Conservation (phyloP, 1,140 invertebrate species). For the Cephus cinctus region DNA sequence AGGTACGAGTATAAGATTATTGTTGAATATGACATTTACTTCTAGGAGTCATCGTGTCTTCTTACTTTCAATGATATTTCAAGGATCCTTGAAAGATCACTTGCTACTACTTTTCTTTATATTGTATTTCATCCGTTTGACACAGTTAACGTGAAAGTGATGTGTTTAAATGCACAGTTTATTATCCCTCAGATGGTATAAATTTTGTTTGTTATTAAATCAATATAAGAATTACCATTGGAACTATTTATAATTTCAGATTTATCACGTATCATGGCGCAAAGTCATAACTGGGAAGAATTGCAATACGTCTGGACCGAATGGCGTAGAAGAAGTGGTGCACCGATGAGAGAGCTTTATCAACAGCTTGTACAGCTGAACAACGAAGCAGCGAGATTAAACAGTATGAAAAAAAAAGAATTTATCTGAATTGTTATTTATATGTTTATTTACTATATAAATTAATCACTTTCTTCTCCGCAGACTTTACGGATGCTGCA, state of each 20-base stretch:
- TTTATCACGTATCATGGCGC: slow-evolving; percentile 61
- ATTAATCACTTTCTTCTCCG: slow-evolving; percentile 25
- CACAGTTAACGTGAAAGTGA: no score
- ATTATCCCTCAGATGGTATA: no score
- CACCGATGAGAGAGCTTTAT: slow-evolving; percentile 78
- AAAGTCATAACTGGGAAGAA: slow-evolving; percentile 81
- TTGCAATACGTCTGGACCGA: slow-evolving; percentile 83
- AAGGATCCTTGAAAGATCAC: no score
- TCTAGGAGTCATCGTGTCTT: no score
- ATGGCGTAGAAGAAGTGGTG: slow-evolving; percentile 79
- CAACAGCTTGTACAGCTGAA: slow-evolving; percentile 79
- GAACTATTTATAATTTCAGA: slow-evolving; percentile 37
- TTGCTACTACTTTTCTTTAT: no score
- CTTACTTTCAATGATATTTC: no score
- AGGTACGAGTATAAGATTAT: slow-evolving; percentile 55
- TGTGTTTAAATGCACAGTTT: no score
- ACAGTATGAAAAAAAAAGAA: slow-evolving; percentile 62
- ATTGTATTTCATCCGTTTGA: no score
- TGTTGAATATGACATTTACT: neutral
- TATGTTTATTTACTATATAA: slow-evolving; percentile 13
- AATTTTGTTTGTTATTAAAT: neutral
- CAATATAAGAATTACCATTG: slow-evolving; percentile 52
- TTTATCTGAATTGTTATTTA: neutral
- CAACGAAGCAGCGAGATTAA: slow-evolving; percentile 82
- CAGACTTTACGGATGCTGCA: slow-evolving; percentile 79